Conservation (phyloP, 2,113 vertebrate species). For the Peucedramus taeniatus region DNA sequence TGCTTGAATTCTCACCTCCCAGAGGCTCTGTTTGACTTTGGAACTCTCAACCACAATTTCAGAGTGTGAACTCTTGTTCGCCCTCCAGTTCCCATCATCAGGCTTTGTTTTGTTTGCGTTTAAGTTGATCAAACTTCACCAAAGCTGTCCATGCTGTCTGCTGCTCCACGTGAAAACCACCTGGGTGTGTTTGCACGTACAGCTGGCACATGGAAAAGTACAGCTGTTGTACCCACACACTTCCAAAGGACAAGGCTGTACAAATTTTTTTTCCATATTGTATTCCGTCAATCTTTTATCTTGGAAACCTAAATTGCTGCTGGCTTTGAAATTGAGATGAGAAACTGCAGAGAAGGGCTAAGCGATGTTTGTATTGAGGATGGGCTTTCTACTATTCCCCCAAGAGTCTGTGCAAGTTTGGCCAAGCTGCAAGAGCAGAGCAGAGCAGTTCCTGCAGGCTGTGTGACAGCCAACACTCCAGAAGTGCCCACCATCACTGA, state of each 20-base stretch:
- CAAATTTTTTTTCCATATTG: not conserved
- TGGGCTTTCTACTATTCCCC: not conserved
- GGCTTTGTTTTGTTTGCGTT: not conserved
- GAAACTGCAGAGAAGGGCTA: not conserved
- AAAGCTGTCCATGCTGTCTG: not conserved
- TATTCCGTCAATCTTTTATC: not conserved
- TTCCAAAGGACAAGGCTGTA: not conserved
- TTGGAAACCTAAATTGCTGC: not conserved
- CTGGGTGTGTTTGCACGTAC: accelerated
- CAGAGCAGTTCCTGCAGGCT: not conserved
- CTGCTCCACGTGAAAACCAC: not conserved
- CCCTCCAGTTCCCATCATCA: not conserved
- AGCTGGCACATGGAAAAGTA: accelerated
- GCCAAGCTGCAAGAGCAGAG: not conserved
- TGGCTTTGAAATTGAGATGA: not conserved
- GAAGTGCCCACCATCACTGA: accelerated
- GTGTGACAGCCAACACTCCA: not conserved
- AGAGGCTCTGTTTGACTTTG: not conserved
- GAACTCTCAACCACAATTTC: not conserved
- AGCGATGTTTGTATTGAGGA: not conserved
- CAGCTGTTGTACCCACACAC: not conserved
- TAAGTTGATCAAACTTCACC: not conserved
- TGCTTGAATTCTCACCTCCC: not conserved
- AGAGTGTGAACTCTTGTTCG: not conserved
- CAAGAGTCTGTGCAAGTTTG: not conserved